These are phyloP conservation scores for Eretmocerus hayati DNA, from an alignment of 2,888 invertebrate genomes.

Conservation along the genomic window DNA sequence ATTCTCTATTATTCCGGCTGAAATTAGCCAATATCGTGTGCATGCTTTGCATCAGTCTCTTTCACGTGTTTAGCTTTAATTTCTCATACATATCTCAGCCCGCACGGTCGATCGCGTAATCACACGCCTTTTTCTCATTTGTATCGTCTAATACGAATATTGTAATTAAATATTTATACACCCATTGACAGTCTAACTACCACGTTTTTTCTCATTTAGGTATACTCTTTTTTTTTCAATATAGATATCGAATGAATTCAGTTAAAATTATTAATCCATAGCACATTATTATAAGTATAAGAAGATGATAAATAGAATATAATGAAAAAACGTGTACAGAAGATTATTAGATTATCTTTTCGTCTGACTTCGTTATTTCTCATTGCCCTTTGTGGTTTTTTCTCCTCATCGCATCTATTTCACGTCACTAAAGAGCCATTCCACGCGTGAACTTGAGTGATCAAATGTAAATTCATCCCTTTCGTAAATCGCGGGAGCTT, in stretches of 20 bases:
- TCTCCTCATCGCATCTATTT: neutral
- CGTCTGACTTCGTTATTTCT: slow-evolving; percentile 1
- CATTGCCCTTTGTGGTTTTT: neutral
- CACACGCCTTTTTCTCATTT: slow-evolving; percentile 13
- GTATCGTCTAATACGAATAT: slow-evolving; percentile 29
- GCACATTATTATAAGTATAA: slow-evolving; percentile 41
- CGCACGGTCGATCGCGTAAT: no score
- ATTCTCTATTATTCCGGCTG: no score
- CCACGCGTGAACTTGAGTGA: no score
- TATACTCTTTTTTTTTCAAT: slow-evolving; percentile 31
- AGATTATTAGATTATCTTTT: slow-evolving; percentile 40
- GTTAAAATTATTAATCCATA: slow-evolving; percentile 42
- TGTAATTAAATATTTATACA: slow-evolving; percentile 46
- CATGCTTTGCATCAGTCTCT: no score
- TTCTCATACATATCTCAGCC: no score
- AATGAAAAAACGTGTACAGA: slow-evolving; percentile 47
- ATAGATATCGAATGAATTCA: slow-evolving; percentile 43
- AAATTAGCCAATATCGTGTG: no score
- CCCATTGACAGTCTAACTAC: slow-evolving; percentile 46
- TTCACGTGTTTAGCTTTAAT: no score
- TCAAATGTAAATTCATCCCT: no score
- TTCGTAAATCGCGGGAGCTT: no score
- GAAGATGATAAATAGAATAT: slow-evolving; percentile 44
- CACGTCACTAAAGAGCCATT: neutral
- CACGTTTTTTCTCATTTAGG: slow-evolving; percentile 43